Percentiles rank a stretch among this genome's conserved stretches.
phyloP scores from a whole-genome alignment of 2,797 vertebrate species.

The Sebastes diaconus region DNA sequence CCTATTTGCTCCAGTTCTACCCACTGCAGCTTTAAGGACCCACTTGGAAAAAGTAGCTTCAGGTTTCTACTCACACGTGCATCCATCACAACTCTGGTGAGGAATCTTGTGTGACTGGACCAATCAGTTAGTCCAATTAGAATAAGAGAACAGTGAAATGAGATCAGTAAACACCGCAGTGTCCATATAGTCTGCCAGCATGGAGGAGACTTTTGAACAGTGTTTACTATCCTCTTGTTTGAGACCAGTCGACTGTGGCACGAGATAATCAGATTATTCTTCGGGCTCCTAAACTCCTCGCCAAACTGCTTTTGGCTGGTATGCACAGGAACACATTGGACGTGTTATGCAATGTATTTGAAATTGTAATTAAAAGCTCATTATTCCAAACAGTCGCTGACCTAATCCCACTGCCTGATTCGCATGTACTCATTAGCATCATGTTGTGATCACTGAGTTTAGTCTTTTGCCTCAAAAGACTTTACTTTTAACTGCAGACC shows the following conservation, averaged over 20 bases:
- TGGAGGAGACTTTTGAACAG: constrained; percentile 36
- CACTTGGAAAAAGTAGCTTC: constrained; percentile 2
- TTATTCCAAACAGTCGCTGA: constrained; percentile 44
- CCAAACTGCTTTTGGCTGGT: constrained; percentile 37
- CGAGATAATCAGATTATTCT: constrained; percentile 58
- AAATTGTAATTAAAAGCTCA: constrained; percentile 64
- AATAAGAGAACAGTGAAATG: background rate
- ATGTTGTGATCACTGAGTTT: constrained; percentile 28
- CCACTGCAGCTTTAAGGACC: background rate
- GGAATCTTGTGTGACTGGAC: constrained; percentile 32
- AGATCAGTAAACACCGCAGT: constrained; percentile 30
- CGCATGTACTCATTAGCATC: constrained; percentile 46
- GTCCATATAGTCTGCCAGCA: background rate
- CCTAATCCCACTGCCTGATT: constrained; percentile 27
- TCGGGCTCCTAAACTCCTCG: constrained; percentile 26
- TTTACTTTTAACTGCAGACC: background rate
- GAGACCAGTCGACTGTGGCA: constrained; percentile 47
- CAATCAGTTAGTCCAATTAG: constrained; percentile 43
- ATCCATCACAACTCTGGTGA: background rate
- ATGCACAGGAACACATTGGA: constrained; percentile 13
- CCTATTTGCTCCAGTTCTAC: too few species aligned
- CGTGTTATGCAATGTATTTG: constrained; percentile 58
- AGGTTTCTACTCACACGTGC: constrained; percentile 11
- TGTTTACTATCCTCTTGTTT: constrained; percentile 58
- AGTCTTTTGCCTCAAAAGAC: background rate